phyloP scores from a whole-genome alignment of 92 coral and sea anemone species.

The Pocillopora grandis region DNA sequence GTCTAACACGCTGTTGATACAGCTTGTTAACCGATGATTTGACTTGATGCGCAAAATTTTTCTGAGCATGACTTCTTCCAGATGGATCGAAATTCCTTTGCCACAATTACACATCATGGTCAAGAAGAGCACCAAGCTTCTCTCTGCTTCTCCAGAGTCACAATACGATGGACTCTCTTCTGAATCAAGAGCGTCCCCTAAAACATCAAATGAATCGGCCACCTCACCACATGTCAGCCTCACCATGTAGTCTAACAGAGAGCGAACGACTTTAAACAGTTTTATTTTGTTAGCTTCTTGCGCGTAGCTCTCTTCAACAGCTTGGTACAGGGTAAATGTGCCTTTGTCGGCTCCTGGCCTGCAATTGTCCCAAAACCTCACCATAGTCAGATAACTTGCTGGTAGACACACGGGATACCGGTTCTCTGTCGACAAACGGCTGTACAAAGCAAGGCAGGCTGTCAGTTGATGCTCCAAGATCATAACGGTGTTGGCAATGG shows the following conservation, averaged over 20 bases:
- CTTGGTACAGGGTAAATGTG: constrained; percentile 35
- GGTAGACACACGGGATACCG: constrained; percentile 57
- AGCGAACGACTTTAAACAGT: constrained; percentile 22
- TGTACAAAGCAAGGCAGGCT: constrained; percentile 64
- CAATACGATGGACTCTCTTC: not conserved
- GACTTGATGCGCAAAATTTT: constrained; percentile 33
- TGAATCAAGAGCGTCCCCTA: constrained; percentile 42
- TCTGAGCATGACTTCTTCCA: constrained; percentile 50
- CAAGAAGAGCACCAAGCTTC: constrained; percentile 59
- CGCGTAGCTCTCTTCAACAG: constrained; percentile 39
- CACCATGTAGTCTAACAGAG: constrained; percentile 48
- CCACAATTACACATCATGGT: constrained; percentile 80
- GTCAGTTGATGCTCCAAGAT: constrained; percentile 69
- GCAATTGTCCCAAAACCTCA: constrained; percentile 60
- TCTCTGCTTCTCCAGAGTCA: constrained; percentile 53
- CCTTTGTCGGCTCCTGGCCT: constrained; percentile 38
- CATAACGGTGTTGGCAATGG: constrained; percentile 71
- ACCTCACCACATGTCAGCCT: constrained; percentile 53
- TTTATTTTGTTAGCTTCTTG: not conserved
- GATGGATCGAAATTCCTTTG: constrained; percentile 43
- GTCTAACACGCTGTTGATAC: constrained; percentile 54
- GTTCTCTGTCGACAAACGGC: constrained; percentile 34
- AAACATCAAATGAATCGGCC: constrained; percentile 43
- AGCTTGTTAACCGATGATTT: constrained; percentile 42
- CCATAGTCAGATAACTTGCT: constrained; percentile 62